A percentile compares a stretch with the other conserved stretches of the same genome.
Evolutionary conservation across 2,113 vertebrate species (phyloP).

Genomic region (Sorex fumeus): DNA sequence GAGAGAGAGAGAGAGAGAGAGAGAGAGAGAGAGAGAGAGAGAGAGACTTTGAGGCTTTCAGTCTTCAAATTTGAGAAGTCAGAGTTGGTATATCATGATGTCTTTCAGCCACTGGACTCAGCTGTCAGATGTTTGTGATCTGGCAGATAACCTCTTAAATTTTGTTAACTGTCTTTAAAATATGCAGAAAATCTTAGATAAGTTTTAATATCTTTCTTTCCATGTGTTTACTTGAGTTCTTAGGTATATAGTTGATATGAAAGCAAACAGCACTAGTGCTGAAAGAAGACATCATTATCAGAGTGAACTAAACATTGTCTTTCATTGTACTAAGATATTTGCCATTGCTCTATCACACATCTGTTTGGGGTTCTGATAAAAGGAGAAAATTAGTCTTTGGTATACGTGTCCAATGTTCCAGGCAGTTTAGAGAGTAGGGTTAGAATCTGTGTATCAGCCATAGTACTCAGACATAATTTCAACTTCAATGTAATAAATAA

Average conservation of each 20-base stretch:
- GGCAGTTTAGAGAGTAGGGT: not conserved
- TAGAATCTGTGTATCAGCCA: not conserved
- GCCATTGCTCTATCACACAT: not conserved
- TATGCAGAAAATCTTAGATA: not conserved
- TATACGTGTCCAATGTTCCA: not conserved
- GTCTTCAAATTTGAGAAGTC: constrained; percentile 4
- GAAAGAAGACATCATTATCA: not conserved
- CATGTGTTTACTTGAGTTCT: not conserved
- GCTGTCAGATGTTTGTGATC: not conserved
- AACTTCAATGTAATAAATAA: not conserved
- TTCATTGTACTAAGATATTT: not conserved
- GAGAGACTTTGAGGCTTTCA: not conserved
- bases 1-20: too few species aligned
- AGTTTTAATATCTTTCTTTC: not conserved
- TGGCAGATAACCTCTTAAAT: not conserved
- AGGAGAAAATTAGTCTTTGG: not conserved
- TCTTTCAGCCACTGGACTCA: not conserved
- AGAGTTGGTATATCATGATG: not conserved
- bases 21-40: too few species aligned
- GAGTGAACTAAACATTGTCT: not conserved
- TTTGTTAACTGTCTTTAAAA: constrained; percentile 9
- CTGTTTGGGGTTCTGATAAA: not conserved
- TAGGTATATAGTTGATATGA: not conserved
- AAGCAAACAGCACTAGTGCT: not conserved
- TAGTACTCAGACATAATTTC: not conserved